Conservation (phyloP, 2,888 invertebrate genomes). For the Lepidocyrtinus sp. region DNA sequence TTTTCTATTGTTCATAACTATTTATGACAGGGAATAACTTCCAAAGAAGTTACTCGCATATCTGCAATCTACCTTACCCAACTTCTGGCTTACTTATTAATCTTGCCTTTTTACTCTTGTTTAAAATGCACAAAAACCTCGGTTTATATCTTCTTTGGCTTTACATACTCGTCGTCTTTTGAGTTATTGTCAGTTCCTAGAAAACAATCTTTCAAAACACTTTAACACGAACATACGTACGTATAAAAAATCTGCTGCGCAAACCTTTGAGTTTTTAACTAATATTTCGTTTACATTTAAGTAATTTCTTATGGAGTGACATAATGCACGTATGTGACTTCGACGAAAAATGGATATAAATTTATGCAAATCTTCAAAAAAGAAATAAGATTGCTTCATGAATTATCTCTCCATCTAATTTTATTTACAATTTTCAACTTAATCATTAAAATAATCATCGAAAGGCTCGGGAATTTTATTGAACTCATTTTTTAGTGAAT, state of each 20-base stretch:
- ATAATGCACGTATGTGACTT: neutral
- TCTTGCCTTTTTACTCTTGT: too few relatives aligned
- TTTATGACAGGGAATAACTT: conserved; percentile 31
- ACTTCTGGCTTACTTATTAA: too few relatives aligned
- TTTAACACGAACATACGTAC: too few relatives aligned
- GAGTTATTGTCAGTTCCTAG: too few relatives aligned
- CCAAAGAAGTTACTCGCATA: neutral
- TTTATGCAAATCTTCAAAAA: conserved; percentile 3
- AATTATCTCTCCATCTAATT: neutral
- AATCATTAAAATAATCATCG: conserved; percentile 17
- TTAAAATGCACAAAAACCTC: too few relatives aligned
- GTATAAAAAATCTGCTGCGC: neutral
- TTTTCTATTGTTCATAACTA: conserved; percentile 27
- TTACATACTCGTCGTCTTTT: too few relatives aligned
- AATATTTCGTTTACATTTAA: neutral
- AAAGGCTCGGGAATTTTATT: conserved; percentile 19
- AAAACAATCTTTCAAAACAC: too few relatives aligned
- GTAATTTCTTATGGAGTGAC: neutral
- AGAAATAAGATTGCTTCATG: conserved; percentile 27
- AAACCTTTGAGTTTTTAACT: neutral
- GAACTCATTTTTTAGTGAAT: neutral
- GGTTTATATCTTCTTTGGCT: too few relatives aligned
- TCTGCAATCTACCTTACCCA: neutral
- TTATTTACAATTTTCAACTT: conserved; percentile 37
- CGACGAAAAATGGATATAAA: neutral